Evolutionary conservation across 2,888 invertebrate species (phyloP), one percentile per base, ranked within the genome.

Genomic region (Hypolimnas misippus): DNA sequence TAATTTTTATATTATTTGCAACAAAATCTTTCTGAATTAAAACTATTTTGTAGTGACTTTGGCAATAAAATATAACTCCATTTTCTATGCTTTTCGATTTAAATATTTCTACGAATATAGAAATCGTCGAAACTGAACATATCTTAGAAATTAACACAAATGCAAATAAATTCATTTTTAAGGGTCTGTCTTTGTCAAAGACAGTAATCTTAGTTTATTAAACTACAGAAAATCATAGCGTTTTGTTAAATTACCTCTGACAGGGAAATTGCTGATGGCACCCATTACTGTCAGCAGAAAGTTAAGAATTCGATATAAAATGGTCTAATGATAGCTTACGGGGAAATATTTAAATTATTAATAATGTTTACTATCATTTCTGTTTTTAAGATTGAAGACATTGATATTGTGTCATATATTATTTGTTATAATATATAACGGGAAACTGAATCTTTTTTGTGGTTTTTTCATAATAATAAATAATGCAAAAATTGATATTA

Each of bases 221-320:
- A 46, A 12, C 33, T 3, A 53, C 53, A 7, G n/a, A 21, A 38
- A 61, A 70, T 65, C 70, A 67, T 42, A 10, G 63, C 69, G 3
- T 53, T 53, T 56, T 65, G 68, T 56, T 12, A 66, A 68, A 59
- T 46, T 14, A 21, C 21, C n/a, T 35, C 25, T 77, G 80, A 83
- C 83, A 84, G 63, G 65, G 73, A 79, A 82, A 84, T 81, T 73
- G 68, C 29, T 71, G 64, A 60, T 57, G 31, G 25, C 25, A 66
- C 72, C 56, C 59, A 79, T 85, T 83, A 84, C 78, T 81, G 83
- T 84, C 84, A 82, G 58, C 78, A 76, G 65, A 65, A 66, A 65
- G 73, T 72, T 57, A 67, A 67, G 65, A 71, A 74, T 74, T 72
- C 35, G 50, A 57, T 54, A 3, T 68, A 61, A 69, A 67, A 68